Conservation (phyloP, 2,797 vertebrate species). For the Heliangelus exortis region DNA sequence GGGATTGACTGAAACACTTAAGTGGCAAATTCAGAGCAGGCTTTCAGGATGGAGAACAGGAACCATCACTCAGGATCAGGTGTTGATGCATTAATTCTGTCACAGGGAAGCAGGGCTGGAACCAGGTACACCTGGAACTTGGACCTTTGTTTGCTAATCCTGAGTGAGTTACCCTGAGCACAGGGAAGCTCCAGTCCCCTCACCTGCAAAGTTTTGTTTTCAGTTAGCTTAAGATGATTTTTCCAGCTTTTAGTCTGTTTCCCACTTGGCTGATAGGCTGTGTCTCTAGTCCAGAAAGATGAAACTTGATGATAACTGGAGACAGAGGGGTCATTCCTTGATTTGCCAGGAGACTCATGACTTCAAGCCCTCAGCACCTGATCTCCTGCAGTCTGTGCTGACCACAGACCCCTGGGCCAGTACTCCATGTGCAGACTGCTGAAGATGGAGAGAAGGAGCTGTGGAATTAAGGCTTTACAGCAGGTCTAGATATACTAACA, state of each 20-base stretch:
- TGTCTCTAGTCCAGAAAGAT: background rate
- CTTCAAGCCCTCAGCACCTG: background rate
- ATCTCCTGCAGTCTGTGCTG: background rate
- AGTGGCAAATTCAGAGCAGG: background rate
- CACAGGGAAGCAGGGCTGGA: background rate
- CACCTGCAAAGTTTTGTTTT: background rate
- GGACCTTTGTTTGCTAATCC: background rate
- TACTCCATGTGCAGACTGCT: background rate
- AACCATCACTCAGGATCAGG: background rate
- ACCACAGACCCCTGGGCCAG: background rate
- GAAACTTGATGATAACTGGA: background rate
- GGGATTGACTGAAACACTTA: fast-evolving
- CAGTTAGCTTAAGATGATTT: background rate
- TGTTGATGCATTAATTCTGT: background rate
- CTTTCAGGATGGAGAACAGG: background rate
- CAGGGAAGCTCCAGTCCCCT: background rate
- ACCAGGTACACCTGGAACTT: background rate
- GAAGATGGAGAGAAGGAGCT: background rate
- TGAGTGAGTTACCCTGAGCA: background rate
- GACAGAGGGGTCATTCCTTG: background rate
- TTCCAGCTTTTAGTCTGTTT: background rate
- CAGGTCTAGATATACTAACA: background rate
- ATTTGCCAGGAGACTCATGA: background rate
- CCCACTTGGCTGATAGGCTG: background rate
- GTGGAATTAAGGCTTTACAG: background rate